phyloP scores from a whole-genome alignment of 1,140 invertebrate species.

The Drosophila murphyi region DNA sequence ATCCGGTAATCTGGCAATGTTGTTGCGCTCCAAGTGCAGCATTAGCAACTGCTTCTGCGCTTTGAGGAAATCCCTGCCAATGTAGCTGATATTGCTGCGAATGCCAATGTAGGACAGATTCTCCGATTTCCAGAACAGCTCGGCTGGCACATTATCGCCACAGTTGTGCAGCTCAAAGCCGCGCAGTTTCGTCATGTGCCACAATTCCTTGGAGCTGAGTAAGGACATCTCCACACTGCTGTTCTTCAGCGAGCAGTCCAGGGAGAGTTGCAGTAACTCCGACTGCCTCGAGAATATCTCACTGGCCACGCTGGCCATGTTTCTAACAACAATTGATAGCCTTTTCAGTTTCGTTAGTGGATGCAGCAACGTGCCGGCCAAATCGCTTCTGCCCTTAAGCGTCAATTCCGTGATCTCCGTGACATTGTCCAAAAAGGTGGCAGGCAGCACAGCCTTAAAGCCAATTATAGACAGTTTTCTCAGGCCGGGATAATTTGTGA shows the following conservation, averaged over 20 bases:
- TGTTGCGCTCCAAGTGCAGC: conserved; percentile 55
- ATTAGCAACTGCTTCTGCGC: conserved; percentile 56
- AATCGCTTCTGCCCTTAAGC: conserved; percentile 59
- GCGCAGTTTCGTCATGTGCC: conserved; percentile 66
- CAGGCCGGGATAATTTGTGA: conserved; percentile 54
- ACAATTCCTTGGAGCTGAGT: conserved; percentile 62
- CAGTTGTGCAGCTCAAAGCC: conserved; percentile 66
- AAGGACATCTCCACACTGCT: conserved; percentile 71
- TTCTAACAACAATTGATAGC: conserved; percentile 57
- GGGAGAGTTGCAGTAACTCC: conserved; percentile 47
- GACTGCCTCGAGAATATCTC: conserved; percentile 64
- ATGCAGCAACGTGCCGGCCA: conserved; percentile 56
- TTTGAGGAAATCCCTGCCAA: conserved; percentile 63
- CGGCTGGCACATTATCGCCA: conserved; percentile 65
- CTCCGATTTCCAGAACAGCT: conserved; percentile 70
- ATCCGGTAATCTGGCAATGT: conserved; percentile 64
- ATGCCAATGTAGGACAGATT: conserved; percentile 66
- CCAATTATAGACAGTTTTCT: conserved; percentile 50
- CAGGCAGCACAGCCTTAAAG: conserved; percentile 57
- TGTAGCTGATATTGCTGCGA: conserved; percentile 67
- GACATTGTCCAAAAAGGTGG: conserved; percentile 51
- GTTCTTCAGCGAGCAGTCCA: conserved; percentile 66
- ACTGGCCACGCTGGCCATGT: conserved; percentile 60
- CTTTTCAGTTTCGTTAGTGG: conserved; percentile 45
- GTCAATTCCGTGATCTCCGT: conserved; percentile 50